Evolutionary conservation across 2,113 vertebrate genomes (phyloP), one percentile per base, ranked within the genome.

Genomic region (Gopherus evgoodei): DNA sequence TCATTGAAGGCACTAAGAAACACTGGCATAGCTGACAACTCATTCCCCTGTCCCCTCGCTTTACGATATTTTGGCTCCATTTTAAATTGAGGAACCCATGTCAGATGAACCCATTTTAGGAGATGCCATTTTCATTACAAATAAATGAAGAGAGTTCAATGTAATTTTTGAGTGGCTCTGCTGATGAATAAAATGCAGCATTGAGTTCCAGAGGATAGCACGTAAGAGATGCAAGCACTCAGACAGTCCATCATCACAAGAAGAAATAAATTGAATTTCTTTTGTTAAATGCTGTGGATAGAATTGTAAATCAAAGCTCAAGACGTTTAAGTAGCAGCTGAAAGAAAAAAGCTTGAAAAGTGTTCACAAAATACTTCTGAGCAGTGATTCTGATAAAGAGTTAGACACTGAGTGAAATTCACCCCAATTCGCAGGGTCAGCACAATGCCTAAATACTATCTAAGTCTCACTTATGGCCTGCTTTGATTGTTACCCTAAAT

Each of bases 261-360:
- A 81, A 83, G 88, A 84, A 95, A 96, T 96, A 87, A 95, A 95
- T 91, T 95, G 62, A 90, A 88, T 96, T 97, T 95, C 82, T 93
- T 84, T 86, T 90, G 82, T 88, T 97, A 93, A 97, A 81, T 86
- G 94, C 86, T 95, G 86, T 93, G 0, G 3, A 91, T 95, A 94
- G 89, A 93, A 69, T 84, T 87, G 90, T 88, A 95, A 97, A 95
- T 93, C 84, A 54, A 87, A 57, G n/a, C 47, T 90, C 0, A 0
- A 62, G 87, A 83, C 8, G 83, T 56, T 80, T 83, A 90, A 83
- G 79, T 83, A 82, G 22, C 3, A 21, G 27, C 52, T 94, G 22
- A 38, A 84, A 57, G 84, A 42, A 29, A 89, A 93, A 93, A 14
- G 0, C 0, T 42, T 49, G 75, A 84, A 22, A 62, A 94, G 83